Base-by-base conservation (phyloP, 2,888 invertebrate species). In the Hydropsyche betteni region DNA sequence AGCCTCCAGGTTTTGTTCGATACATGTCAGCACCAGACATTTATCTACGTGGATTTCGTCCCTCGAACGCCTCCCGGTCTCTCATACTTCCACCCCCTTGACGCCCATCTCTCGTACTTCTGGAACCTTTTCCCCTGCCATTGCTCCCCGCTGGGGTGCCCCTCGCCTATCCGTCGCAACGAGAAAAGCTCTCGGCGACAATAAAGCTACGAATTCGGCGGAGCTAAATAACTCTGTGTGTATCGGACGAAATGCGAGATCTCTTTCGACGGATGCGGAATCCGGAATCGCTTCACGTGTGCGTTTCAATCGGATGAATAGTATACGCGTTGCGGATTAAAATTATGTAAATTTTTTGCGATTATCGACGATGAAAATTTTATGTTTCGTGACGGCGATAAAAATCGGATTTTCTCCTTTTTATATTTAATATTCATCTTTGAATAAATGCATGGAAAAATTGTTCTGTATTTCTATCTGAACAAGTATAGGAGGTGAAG, bases 11-110 rank as follows among this genome's bases (percentile, higher is more conserved):
- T 74, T 74, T 74, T 74, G 77, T 70, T 75, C 77, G 77, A 75
- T 75, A 75, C 75, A 77, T 74, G 77, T 77, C 77, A 75, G 70
- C 36, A 61, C 38, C 75, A 77, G 77, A 73, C 75, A 74, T 68
- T 69, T 69, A 76, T 75, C 70, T 70, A 55, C 75, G 69, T 55
- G 75, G 75, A 75, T 75, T 70, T 75, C 70, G 71, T 55, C 64
- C 36, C 64, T 64, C 64, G 34, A 36, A 34, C 64, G 16, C 64
- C 64, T 34, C 61, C 34, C 6, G 12, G 33, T 33, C 64, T 24
- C 36, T 34, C 36, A 64, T 64, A 55, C 55, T 55, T 16, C 10
- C 64, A 24, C 34, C 64, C 64, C 36, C 64, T 24, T 33, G 6
- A n/a, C 16, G 10, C 44, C 44, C 44, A 44, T 44, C 10, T 6